Evolutionary conservation across 2,797 vertebrate species (phyloP).

Genomic region (Hippopotamyrus pictus): DNA sequence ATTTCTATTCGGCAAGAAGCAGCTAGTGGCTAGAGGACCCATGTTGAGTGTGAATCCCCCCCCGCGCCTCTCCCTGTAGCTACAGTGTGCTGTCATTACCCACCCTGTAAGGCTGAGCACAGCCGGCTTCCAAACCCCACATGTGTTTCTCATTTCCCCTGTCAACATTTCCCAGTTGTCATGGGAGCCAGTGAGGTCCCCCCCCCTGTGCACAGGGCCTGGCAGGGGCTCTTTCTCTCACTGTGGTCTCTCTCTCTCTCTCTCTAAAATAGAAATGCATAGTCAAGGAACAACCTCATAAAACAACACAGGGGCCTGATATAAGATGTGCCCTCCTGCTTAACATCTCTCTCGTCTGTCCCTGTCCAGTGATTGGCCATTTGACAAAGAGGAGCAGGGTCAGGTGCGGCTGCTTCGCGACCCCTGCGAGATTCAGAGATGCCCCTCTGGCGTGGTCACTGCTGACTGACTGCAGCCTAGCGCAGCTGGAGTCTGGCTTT

Average conservation of each 20-base stretch:
- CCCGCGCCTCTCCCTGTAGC: background rate
- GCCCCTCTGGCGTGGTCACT: background rate
- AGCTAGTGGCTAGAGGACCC: background rate
- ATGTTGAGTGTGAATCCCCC: background rate
- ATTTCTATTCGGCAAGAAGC: background rate
- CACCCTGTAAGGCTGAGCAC: conserved; percentile 7
- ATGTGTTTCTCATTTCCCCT: conserved; percentile 30
- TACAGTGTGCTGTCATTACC: background rate
- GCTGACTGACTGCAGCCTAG: background rate
- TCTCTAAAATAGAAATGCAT: background rate
- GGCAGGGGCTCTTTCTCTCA: conserved; percentile 13
- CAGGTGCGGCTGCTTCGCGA: background rate
- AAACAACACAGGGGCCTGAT: background rate
- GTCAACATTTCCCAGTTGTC: conserved; percentile 28
- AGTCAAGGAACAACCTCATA: background rate
- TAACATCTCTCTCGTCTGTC: too few species aligned
- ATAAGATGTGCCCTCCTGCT: too few species aligned
- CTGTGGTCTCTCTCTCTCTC: background rate
- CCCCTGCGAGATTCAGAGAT: background rate
- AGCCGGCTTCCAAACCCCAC: conserved; percentile 11
- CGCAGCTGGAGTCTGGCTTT: background rate
- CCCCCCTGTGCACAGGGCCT: background rate
- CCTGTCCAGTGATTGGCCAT: background rate
- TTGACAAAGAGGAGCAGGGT: background rate
- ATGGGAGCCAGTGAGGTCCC: conserved; percentile 9